A percentile compares a stretch with the other conserved stretches of the same genome.
Conservation (phyloP, 2,113 vertebrate genomes). For the Barnardius zonarius region DNA sequence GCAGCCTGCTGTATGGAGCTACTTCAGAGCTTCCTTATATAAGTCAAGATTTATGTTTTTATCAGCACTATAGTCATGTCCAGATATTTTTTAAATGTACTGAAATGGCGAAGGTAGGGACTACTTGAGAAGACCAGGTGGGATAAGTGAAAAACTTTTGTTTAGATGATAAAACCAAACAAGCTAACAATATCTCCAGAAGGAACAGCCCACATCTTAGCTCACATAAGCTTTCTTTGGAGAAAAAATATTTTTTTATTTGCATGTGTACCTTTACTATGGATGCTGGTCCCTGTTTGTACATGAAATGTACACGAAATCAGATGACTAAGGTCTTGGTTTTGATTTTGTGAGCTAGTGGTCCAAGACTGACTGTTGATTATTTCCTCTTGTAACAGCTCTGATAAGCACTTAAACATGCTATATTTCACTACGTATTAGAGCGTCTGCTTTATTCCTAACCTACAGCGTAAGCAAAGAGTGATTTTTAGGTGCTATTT, state of each 20-base stretch:
- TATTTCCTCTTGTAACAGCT: not conserved
- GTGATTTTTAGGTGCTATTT: not conserved
- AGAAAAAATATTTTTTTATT: not conserved
- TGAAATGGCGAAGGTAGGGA: not conserved
- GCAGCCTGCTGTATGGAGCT: not conserved
- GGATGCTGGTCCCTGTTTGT: not conserved
- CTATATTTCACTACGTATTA: not conserved
- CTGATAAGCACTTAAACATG: not conserved
- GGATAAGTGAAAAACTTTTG: not conserved
- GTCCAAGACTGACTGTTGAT: not conserved
- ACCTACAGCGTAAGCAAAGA: not conserved
- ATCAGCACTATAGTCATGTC: not conserved
- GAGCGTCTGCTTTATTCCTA: not conserved
- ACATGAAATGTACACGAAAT: not conserved
- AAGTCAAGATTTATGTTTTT: not conserved
- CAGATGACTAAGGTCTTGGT: not conserved
- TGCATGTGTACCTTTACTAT: not conserved
- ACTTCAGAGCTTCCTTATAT: not conserved
- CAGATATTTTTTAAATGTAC: not conserved
- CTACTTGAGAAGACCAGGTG: not conserved
- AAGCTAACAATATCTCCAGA: not conserved
- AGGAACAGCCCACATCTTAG: not conserved
- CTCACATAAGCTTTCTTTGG: not conserved
- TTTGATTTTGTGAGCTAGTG: not conserved
- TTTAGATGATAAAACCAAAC: not conserved